Evolutionary conservation across 2,797 vertebrate genomes (phyloP).

Genomic region (Poeciliopsis gracilis): DNA sequence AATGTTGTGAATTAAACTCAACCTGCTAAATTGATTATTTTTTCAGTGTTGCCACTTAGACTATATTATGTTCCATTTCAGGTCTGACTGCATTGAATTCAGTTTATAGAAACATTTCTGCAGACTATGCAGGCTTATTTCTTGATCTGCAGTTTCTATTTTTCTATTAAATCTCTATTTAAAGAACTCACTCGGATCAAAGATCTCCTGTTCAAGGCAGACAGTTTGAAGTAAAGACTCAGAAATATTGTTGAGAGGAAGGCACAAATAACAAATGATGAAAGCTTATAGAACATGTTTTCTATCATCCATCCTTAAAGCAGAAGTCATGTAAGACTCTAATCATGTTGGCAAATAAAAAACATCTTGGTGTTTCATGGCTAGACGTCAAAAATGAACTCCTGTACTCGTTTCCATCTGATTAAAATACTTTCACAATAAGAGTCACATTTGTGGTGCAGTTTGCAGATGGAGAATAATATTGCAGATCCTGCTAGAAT

Average conservation of each 20-base stretch:
- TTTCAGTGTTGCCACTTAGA: neutral
- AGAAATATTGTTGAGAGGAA: neutral
- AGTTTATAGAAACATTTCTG: neutral
- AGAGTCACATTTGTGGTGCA: neutral
- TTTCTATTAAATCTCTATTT: neutral
- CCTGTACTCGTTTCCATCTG: neutral
- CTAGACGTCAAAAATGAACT: neutral
- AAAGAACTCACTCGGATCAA: neutral
- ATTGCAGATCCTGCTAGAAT: neutral
- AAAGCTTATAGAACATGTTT: neutral
- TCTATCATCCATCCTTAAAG: neutral
- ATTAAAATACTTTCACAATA: neutral
- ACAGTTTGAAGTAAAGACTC: neutral
- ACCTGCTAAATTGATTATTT: neutral
- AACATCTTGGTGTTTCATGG: neutral
- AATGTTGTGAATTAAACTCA: neutral
- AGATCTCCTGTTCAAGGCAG: neutral
- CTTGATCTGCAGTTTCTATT: neutral
- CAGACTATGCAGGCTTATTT: neutral
- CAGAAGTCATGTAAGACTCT: neutral
- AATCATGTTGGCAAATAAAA: neutral
- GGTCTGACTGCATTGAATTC: neutral
- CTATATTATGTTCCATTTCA: neutral
- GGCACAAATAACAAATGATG: neutral
- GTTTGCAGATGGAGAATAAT: neutral